A percentile compares a stretch with the other conserved stretches of the same genome.
phyloP scores from a whole-genome alignment of 2,797 vertebrate species.

The Octomys mimax region DNA sequence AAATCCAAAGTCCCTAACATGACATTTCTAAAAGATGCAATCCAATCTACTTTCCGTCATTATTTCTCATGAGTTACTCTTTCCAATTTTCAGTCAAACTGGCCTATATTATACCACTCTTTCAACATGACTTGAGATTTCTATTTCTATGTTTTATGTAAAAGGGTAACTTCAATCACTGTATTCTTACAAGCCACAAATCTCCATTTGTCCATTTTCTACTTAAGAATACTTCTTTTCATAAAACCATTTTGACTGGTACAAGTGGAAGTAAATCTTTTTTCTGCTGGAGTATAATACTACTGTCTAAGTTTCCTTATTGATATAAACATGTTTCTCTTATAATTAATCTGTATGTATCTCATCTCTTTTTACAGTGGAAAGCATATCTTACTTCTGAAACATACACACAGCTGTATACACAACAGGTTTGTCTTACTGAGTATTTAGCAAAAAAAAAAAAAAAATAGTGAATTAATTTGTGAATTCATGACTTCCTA shows the following conservation, averaged over 20 bases:
- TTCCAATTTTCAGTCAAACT: neutral
- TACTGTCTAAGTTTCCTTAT: slow-evolving; percentile 26
- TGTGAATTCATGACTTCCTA: slow-evolving; percentile 48
- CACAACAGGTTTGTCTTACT: slow-evolving; percentile 18
- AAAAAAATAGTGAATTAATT: slow-evolving; percentile 65
- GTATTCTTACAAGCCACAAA: neutral
- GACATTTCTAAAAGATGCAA: neutral
- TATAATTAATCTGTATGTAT: slow-evolving; percentile 39
- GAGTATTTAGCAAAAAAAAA: slow-evolving; percentile 56
- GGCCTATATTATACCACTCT: neutral
- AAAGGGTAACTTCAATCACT: neutral
- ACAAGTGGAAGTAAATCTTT: neutral
- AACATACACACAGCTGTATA: slow-evolving; percentile 46
- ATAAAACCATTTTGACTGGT: neutral
- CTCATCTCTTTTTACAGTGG: neutral
- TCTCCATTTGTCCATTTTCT: neutral
- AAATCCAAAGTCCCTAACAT: neutral
- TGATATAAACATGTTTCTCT: slow-evolving; percentile 22
- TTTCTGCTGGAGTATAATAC: neutral
- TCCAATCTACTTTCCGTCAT: neutral
- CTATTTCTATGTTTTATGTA: neutral
- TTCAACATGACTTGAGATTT: neutral
- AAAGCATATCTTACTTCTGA: slow-evolving; percentile 37
- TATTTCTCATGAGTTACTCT: neutral
- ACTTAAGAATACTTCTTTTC: neutral